Percentiles rank a stretch among this genome's conserved stretches.
phyloP scores from a whole-genome alignment of 1,140 invertebrate genomes.

The Triops cancriformis region DNA sequence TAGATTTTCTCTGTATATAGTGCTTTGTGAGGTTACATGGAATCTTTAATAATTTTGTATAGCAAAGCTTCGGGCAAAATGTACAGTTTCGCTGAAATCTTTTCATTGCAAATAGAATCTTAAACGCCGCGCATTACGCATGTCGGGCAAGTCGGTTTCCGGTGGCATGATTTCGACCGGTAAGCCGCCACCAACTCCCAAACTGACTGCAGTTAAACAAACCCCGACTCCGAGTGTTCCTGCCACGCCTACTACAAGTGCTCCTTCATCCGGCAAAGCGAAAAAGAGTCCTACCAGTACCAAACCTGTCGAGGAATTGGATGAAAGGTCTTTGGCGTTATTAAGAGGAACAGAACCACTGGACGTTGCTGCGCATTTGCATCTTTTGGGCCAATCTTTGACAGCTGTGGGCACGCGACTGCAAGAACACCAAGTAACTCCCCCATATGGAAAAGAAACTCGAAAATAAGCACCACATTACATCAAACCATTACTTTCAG shows the following conservation, averaged over 20 bases:
- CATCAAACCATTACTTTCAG: constrained; percentile 41
- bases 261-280: constrained; percentile 50
- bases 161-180: constrained; percentile 25
- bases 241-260: constrained; percentile 17
- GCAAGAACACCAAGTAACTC: constrained; percentile 76
- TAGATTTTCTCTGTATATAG: no score
- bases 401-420: constrained; percentile 84
- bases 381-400: constrained; percentile 83
- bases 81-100: constrained; percentile 21
- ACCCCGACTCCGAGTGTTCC: constrained; percentile 20
- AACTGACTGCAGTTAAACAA: constrained; percentile 26
- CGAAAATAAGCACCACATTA: not conserved
- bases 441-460: no score
- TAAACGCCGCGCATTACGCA: constrained; percentile 62
- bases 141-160: constrained; percentile 45
- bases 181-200: constrained; percentile 23
- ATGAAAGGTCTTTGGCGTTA: not conserved
- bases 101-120: constrained; percentile 50
- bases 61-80: constrained; percentile 16
- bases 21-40: no score
- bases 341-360: constrained; percentile 51
- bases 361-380: constrained; percentile 86
- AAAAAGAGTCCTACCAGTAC: constrained; percentile 49
- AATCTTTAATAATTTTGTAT: no score
- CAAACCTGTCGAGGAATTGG: not conserved